Base-by-base conservation (phyloP, 2,888 invertebrate genomes). In the Itoplectis maculator region DNA sequence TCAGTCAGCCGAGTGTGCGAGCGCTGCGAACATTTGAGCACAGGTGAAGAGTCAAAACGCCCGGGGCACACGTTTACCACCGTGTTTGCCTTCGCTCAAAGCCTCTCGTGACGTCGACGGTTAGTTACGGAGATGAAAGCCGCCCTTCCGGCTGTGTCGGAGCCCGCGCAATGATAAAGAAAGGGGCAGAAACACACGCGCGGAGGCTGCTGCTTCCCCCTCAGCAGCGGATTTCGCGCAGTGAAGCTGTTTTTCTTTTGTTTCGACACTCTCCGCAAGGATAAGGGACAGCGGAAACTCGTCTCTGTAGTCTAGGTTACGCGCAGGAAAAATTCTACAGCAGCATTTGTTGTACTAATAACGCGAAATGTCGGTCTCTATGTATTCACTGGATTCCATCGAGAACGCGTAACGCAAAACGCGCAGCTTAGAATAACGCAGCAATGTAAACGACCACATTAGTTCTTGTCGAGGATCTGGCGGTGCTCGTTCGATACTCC, bases 391-490 rank as follows among this genome's bases (percentile, higher is more conserved):
- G 29, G 29, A 11, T 0, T 9, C 49, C 18, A 51, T 15, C 0
- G 18, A 18, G 9, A 51, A 51, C 49, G 49, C n/a, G 54, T 54
- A 23, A 37, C 9, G 61, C 37, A 61, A 61, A 61, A 61, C 40
- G 47, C 73, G n/a, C 59, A 45, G 45, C 40, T 70, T 74, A 73
- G 74, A 65, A 77, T 61, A 56, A 59, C 80, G 79, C 65, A 81
- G 15, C 69, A 86, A 11, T 87, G 85, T 86, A 85, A 88, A 82
- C 84, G 79, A 78, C 75, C 65, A 66, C 81, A 84, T 87, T 85
- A 83, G 86, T 89, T 89, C 88, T 89, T 89, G 88, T 83, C 51
- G 47, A 47, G 69, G 49, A 75, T 75, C 47, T 81, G 79, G 70
- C 29, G 29, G 3, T 29, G 29, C 29, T 29, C 29, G n/a, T n/a